phyloP scores from a whole-genome alignment of 2,797 vertebrate species.

The Trichosurus vulpecula region DNA sequence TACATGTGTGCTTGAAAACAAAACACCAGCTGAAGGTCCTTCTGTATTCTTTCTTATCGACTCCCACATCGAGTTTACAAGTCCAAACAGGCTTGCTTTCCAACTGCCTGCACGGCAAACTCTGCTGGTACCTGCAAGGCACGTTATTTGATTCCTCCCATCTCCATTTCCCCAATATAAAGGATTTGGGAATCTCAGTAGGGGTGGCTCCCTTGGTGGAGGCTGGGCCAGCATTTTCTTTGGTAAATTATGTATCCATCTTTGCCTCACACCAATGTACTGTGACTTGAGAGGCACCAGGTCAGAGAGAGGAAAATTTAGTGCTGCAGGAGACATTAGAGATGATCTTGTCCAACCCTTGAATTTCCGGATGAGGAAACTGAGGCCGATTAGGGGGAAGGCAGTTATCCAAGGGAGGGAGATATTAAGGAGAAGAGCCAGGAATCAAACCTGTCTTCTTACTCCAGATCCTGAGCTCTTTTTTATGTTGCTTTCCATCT shows the following conservation, averaged over 20 bases:
- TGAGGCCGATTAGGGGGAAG: background rate
- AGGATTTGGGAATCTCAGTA: background rate
- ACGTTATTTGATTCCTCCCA: background rate
- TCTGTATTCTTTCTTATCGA: slow-evolving; percentile 40
- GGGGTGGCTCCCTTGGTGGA: background rate
- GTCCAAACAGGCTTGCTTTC: slow-evolving; percentile 50
- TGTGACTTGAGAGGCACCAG: background rate
- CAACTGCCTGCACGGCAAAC: slow-evolving; percentile 42
- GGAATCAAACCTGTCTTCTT: background rate
- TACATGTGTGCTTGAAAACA: background rate
- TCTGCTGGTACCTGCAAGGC: background rate
- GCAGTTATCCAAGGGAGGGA: background rate
- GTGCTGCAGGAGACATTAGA: background rate
- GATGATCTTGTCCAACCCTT: background rate
- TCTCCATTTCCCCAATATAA: background rate
- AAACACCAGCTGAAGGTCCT: accelerated
- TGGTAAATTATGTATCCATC: background rate
- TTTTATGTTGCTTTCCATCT: background rate
- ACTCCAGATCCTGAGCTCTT: background rate
- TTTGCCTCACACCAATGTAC: background rate
- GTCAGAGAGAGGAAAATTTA: background rate
- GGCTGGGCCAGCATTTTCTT: background rate
- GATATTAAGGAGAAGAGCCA: background rate
- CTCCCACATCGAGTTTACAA: slow-evolving; percentile 5
- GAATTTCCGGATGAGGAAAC: background rate